phyloP scores from a whole-genome alignment of 2,888 invertebrate species.

The Pristionchus fissidentatus region DNA sequence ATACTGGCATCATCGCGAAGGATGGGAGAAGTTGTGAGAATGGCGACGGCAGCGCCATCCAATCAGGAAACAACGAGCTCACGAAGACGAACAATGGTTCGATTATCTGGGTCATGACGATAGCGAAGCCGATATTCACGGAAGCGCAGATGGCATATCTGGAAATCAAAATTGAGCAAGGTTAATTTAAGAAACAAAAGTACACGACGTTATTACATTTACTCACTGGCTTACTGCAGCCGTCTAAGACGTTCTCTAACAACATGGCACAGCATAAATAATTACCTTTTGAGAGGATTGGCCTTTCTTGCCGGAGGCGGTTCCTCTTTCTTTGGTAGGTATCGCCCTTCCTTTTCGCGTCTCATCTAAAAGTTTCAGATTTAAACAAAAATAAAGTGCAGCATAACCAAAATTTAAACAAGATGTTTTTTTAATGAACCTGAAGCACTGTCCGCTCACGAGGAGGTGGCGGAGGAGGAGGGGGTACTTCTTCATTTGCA shows the following conservation, averaged over 20 bases:
- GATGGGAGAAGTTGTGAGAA: neutral
- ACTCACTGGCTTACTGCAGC: neutral
- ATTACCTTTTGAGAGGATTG: slow-evolving; percentile 27
- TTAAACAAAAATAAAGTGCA: neutral
- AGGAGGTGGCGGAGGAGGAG: slow-evolving; percentile 5
- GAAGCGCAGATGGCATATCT: slow-evolving; percentile 7
- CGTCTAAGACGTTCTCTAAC: neutral
- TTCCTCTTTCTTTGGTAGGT: slow-evolving; percentile 28
- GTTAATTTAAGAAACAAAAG: neutral
- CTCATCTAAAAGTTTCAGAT: slow-evolving; percentile 1
- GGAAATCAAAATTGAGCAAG: neutral
- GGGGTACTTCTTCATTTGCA: slow-evolving; percentile 18
- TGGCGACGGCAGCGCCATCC: neutral
- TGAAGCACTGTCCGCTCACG: slow-evolving; percentile 30
- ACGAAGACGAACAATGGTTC: neutral
- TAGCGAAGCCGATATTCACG: slow-evolving; percentile 40
- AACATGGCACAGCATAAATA: too few relatives aligned
- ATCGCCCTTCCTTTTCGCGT: slow-evolving; percentile 30
- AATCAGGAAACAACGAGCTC: neutral
- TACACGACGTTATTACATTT: neutral
- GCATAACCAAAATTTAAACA: neutral
- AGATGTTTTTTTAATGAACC: neutral
- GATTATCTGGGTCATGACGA: slow-evolving; percentile 1
- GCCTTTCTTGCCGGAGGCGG: slow-evolving; percentile 26
- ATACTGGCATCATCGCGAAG: slow-evolving; percentile 56